phyloP scores from a whole-genome alignment of 2,888 invertebrate genomes.

The Blastobasis adustella region DNA sequence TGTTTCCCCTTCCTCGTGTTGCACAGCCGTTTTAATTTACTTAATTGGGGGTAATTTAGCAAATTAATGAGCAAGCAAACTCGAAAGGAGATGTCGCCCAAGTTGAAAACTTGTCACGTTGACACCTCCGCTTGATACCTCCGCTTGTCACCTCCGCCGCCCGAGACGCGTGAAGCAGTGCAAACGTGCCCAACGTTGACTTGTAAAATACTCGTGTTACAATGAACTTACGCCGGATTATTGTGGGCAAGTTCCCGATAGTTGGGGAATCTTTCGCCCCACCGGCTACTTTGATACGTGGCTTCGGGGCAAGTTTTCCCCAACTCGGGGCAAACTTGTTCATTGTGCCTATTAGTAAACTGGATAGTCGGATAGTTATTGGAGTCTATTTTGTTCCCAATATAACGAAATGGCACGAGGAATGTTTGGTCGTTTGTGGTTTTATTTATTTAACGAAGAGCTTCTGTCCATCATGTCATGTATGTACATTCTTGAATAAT shows the following conservation, averaged over 20 bases:
- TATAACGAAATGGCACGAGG: too few relatives aligned
- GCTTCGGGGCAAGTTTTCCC: constrained; percentile 39
- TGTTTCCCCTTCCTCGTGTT: neutral
- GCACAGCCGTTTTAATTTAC: neutral
- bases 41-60: neutral
- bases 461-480: too few relatives aligned
- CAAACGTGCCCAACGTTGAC: constrained; percentile 6
- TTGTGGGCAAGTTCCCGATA: constrained; percentile 47
- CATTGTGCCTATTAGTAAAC: constrained; percentile 34
- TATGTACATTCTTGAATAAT: too few relatives aligned
- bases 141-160: too few relatives aligned
- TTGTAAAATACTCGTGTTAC: constrained; percentile 32
- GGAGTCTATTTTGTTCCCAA: too few relatives aligned
- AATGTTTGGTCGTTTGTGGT: too few relatives aligned
- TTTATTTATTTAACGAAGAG: too few relatives aligned
- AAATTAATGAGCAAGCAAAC: neutral
- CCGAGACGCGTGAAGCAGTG: too few relatives aligned
- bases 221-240: constrained; percentile 55
- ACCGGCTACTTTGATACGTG: constrained; percentile 40
- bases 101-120: too few relatives aligned
- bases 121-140: too few relatives aligned
- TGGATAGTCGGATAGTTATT: neutral
- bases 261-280: constrained; percentile 46
- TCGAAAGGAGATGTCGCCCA: too few relatives aligned
- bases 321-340: constrained; percentile 34